phyloP scores from a whole-genome alignment of 1,140 invertebrate genomes.

The Drosophila suzukii region DNA sequence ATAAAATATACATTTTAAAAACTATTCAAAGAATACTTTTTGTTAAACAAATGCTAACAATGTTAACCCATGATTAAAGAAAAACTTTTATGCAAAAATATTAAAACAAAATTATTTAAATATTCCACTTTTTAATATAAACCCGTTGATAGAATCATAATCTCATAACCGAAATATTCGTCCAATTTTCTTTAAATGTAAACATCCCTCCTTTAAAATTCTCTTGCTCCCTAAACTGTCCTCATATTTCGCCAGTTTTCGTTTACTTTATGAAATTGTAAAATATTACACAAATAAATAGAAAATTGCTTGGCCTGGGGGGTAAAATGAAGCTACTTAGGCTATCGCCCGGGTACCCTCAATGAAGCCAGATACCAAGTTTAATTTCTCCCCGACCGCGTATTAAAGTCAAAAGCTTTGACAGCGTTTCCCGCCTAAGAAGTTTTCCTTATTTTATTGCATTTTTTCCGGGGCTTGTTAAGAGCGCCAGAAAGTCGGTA shows the following conservation, averaged over 20 bases:
- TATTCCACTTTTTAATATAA: too few relatives aligned
- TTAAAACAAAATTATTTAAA: too few relatives aligned
- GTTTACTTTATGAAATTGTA: constrained; percentile 80
- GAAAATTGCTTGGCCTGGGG: constrained; percentile 32
- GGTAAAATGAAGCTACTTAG: constrained; percentile 63
- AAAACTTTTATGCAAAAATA: too few relatives aligned
- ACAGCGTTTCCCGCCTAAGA: constrained; percentile 48
- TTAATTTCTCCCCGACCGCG: constrained; percentile 67
- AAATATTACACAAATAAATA: constrained; percentile 81
- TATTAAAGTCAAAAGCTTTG: constrained; percentile 71
- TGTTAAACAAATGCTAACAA: too few relatives aligned
- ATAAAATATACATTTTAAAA: too few relatives aligned
- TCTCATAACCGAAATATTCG: not conserved
- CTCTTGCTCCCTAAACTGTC: constrained; percentile 6
- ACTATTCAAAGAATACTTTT: too few relatives aligned
- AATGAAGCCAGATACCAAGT: constrained; percentile 43
- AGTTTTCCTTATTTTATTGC: constrained; percentile 31
- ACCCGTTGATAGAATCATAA: not conserved
- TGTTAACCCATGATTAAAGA: too few relatives aligned
- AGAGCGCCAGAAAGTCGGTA: constrained; percentile 53
- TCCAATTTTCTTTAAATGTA: constrained; percentile 1
- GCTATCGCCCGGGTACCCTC: constrained; percentile 30
- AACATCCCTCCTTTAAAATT: not conserved
- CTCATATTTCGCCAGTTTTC: constrained; percentile 64
- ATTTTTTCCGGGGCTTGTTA: constrained; percentile 30